phyloP scores from a whole-genome alignment of 2,113 vertebrate genomes.

The Donacobius atricapilla region DNA sequence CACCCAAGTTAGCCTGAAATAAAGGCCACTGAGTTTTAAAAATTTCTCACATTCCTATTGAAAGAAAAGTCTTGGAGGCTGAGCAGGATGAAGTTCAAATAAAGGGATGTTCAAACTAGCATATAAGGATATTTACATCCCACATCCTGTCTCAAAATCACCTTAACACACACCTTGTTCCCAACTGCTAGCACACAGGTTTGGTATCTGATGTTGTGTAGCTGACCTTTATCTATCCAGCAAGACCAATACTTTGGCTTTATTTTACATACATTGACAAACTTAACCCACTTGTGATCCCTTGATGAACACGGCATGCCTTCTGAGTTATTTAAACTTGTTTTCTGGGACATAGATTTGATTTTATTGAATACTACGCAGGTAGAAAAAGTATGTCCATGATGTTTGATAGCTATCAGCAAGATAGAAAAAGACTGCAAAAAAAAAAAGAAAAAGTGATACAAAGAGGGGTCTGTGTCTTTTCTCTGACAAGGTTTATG shows the following conservation, averaged over 20 bases:
- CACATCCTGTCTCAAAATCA: background rate
- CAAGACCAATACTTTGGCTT: background rate
- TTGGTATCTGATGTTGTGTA: background rate
- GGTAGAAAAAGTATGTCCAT: background rate
- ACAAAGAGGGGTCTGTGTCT: background rate
- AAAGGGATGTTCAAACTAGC: background rate
- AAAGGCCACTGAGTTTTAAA: background rate
- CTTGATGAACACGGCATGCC: background rate
- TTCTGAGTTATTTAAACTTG: background rate
- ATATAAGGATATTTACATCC: background rate
- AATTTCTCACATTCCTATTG: background rate
- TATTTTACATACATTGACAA: background rate
- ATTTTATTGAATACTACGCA: background rate
- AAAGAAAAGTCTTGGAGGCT: background rate
- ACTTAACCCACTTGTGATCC: background rate
- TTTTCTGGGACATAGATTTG: background rate
- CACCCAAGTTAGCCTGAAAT: background rate
- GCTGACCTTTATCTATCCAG: background rate
- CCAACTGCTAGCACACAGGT: rapidly evolving
- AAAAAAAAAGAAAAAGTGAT: background rate
- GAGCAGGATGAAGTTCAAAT: background rate
- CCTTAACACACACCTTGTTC: background rate
- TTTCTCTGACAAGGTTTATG: slow-evolving; percentile 24
- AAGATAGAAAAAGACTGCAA: background rate
- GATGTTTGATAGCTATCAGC: background rate